These are phyloP conservation scores for Cheilinus undulatus DNA, from an alignment of 2,113 vertebrate species.

Conservation along the genomic window DNA sequence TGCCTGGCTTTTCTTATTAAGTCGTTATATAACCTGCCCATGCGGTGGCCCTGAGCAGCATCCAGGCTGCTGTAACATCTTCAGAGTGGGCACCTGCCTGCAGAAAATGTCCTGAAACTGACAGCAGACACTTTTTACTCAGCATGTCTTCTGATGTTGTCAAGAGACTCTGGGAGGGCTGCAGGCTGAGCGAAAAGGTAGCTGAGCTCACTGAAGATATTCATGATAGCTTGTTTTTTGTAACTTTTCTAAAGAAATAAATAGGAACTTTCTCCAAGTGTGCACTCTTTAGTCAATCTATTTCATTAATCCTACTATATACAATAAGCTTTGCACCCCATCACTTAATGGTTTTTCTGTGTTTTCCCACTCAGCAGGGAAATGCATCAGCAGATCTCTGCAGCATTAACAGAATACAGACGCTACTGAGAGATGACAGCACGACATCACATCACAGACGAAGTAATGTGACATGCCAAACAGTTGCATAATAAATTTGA, in stretches of 20 bases:
- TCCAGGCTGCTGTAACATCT: slow-evolving; percentile 51
- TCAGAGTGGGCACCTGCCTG: slow-evolving; percentile 58
- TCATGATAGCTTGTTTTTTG: slow-evolving; percentile 7
- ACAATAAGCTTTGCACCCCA: not conserved
- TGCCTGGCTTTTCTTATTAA: slow-evolving; percentile 40
- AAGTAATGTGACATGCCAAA: not conserved
- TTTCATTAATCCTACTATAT: slow-evolving; percentile 8
- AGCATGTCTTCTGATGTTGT: slow-evolving; percentile 63
- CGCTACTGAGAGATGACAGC: slow-evolving; percentile 1
- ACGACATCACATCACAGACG: not conserved
- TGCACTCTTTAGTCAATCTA: not conserved
- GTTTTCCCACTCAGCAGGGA: slow-evolving; percentile 6
- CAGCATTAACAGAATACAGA: not conserved
- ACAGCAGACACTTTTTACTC: slow-evolving; percentile 43
- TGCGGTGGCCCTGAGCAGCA: slow-evolving; percentile 61
- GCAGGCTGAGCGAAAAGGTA: slow-evolving; percentile 51
- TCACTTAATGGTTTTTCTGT: slow-evolving; percentile 17
- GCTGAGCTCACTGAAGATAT: slow-evolving; percentile 33
- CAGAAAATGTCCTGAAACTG: slow-evolving; percentile 60
- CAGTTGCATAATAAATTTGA: not conserved
- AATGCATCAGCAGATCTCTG: not conserved
- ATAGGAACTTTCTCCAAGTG: not conserved
- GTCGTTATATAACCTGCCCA: slow-evolving; percentile 61
- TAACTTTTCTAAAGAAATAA: slow-evolving; percentile 1
- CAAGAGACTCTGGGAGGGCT: slow-evolving; percentile 43